Percentiles rank a stretch among this genome's conserved stretches.
These are phyloP conservation scores for Furcifer pardalis DNA, from an alignment of 2,797 vertebrate genomes.

Conservation along the genomic window DNA sequence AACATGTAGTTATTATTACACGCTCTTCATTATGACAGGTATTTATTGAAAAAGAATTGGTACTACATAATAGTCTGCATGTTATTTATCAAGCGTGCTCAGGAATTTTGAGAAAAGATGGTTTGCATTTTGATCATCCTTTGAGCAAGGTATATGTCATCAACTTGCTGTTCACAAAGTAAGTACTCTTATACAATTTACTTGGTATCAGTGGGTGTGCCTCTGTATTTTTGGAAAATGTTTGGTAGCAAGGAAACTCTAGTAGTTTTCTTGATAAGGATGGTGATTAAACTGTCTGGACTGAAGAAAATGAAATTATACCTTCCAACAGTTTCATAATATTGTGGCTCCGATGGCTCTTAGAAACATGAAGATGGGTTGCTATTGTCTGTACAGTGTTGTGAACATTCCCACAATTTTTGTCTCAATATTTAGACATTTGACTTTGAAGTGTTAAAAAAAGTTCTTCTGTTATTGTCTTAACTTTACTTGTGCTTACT, in stretches of 20 bases:
- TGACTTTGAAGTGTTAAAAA: not conserved
- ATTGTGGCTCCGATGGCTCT: not conserved
- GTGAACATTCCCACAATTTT: not conserved
- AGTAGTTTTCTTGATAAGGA: not conserved
- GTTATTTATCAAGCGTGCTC: not conserved
- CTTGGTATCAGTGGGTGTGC: not conserved
- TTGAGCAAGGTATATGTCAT: not conserved
- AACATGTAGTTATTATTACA: no score
- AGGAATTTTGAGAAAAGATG: not conserved
- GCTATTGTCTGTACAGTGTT: not conserved
- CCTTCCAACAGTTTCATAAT: not conserved
- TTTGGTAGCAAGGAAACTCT: not conserved
- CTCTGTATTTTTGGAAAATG: not conserved
- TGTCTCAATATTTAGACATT: not conserved
- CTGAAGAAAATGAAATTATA: not conserved
- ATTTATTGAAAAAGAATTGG: not conserved
- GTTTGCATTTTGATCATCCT: not conserved
- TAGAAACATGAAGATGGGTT: not conserved
- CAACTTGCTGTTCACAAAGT: not conserved
- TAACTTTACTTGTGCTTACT: not conserved
- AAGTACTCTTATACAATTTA: not conserved
- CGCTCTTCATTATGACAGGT: not conserved
- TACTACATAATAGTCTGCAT: not conserved
- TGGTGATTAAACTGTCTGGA: not conserved
- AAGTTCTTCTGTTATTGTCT: not conserved